Percentiles rank a stretch among this genome's conserved stretches.
Evolutionary conservation across 1,140 invertebrate genomes (phyloP).

Genomic region (Solenopsis invicta): DNA sequence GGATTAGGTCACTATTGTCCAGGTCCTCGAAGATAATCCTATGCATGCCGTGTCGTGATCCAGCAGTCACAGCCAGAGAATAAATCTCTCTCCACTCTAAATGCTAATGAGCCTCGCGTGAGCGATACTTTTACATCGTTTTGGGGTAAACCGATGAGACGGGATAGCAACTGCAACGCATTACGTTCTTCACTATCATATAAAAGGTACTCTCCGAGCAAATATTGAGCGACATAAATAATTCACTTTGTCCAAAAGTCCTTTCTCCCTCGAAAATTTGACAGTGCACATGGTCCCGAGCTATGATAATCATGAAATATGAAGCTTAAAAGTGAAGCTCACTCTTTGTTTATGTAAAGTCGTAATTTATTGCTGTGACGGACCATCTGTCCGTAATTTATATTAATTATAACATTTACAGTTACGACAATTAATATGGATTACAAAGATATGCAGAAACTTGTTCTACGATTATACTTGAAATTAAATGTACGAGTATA

Average conservation of each 20-base stretch:
- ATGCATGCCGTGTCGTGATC: constrained; percentile 80
- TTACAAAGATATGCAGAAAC: not conserved
- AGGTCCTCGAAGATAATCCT: constrained; percentile 78
- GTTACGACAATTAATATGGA: not conserved
- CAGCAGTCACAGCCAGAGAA: constrained; percentile 74
- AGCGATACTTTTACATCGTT: constrained; percentile 75
- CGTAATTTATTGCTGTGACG: not conserved
- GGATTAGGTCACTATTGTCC: constrained; percentile 76
- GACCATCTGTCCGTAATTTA: not conserved
- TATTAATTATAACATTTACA: constrained; percentile 13
- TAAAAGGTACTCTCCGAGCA: not conserved
- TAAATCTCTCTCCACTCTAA: constrained; percentile 81
- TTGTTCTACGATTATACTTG: not conserved
- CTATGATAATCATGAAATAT: not conserved
- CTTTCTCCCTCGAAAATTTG: not conserved
- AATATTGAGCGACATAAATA: constrained; percentile 33
- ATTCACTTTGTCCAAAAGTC: not conserved
- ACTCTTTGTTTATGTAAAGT: not conserved
- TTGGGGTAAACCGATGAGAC: constrained; percentile 71
- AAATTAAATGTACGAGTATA: constrained; percentile 31
- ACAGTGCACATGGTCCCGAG: not conserved
- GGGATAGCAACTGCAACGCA: constrained; percentile 40
- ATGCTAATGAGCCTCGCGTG: constrained; percentile 79
- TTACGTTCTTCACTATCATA: constrained; percentile 29
- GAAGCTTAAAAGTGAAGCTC: not conserved